A percentile compares a stretch with the other conserved stretches of the same genome.
Evolutionary conservation across 2,888 invertebrate species (phyloP).

Genomic region (Odontocolon sp.): DNA sequence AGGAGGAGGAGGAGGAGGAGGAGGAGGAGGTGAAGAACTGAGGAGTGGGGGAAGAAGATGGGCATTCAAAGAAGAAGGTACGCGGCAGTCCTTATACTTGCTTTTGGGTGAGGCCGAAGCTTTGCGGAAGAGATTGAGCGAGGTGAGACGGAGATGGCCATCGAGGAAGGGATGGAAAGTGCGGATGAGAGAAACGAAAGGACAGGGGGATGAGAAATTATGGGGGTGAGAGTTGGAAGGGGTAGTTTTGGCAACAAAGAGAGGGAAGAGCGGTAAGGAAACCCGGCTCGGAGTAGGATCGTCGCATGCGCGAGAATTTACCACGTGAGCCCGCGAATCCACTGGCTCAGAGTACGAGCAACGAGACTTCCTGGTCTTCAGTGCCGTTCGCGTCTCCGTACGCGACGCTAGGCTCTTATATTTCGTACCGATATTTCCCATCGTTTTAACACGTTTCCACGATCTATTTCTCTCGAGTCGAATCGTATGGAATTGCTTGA

Average conservation of each 20-base stretch:
- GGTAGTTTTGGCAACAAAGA: too few relatives aligned
- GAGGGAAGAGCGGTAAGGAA: conserved; percentile 54
- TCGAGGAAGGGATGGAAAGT: conserved; percentile 4
- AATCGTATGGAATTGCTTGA: conserved; percentile 2
- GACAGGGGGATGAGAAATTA: conserved; percentile 21
- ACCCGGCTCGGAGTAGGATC: conserved; percentile 63
- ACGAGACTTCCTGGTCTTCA: conserved; percentile 74
- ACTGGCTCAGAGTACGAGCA: conserved; percentile 66
- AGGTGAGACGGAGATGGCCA: conserved; percentile 40
- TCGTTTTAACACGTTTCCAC: neutral
- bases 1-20: conserved; percentile 10
- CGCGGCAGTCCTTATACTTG: neutral
- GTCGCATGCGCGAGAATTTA: conserved; percentile 78
- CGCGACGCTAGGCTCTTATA: conserved; percentile 67
- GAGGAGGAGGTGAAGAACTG: conserved; percentile 3
- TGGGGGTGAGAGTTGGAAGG: conserved; percentile 23
- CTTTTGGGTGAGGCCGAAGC: conserved; percentile 35
- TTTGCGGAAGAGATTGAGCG: conserved; percentile 45
- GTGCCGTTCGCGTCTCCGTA: conserved; percentile 78
- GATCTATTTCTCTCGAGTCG: neutral
- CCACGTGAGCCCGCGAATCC: conserved; percentile 79
- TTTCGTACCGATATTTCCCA: conserved; percentile 25
- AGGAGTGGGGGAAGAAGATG: too few relatives aligned
- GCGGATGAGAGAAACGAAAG: conserved; percentile 9
- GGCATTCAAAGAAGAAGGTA: conserved; percentile 3